Percentiles rank a stretch among this genome's conserved stretches.
Conservation (phyloP, 2,797 vertebrate genomes). For the Gadopsis bispinosus region DNA sequence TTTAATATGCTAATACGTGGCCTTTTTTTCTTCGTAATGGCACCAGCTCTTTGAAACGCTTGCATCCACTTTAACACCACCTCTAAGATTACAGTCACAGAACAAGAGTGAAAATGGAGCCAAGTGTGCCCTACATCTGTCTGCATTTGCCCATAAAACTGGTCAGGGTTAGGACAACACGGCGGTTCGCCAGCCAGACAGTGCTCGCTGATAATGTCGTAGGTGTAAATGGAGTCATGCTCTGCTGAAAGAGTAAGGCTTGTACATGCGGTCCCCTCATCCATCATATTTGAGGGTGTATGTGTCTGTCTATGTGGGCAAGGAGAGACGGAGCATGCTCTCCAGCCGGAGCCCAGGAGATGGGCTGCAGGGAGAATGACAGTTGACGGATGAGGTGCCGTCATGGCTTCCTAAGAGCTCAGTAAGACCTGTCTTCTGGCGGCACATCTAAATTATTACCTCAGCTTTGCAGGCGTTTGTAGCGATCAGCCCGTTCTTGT, state of each 20-base stretch:
- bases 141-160: slow-evolving; percentile 51
- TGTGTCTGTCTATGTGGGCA: slow-evolving; percentile 69
- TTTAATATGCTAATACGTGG: slow-evolving; percentile 51
- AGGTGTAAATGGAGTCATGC: slow-evolving; percentile 81
- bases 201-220: slow-evolving; percentile 62
- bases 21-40: slow-evolving; percentile 31
- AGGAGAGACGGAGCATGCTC: slow-evolving; percentile 76
- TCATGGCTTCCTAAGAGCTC: slow-evolving; percentile 82
- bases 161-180: slow-evolving; percentile 63
- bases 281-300: slow-evolving; percentile 77
- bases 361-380: slow-evolving; percentile 76
- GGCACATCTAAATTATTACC: slow-evolving; percentile 84
- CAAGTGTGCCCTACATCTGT: slow-evolving; percentile 59
- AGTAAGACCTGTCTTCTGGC: slow-evolving; percentile 80
- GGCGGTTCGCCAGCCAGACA: slow-evolving; percentile 55
- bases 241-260: slow-evolving; percentile 78
- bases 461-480: slow-evolving; percentile 67
- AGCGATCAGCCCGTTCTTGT: slow-evolving; percentile 38
- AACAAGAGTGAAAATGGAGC: slow-evolving; percentile 37
- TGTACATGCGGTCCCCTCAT: slow-evolving; percentile 74
- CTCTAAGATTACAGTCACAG: slow-evolving; percentile 12
- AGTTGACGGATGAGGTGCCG: slow-evolving; percentile 84
- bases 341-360: slow-evolving; percentile 77
- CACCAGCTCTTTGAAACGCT: slow-evolving; percentile 27
- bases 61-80: slow-evolving; percentile 22